Base-by-base conservation (phyloP, 2,888 invertebrate species). In the Sarcophaga variegata region DNA sequence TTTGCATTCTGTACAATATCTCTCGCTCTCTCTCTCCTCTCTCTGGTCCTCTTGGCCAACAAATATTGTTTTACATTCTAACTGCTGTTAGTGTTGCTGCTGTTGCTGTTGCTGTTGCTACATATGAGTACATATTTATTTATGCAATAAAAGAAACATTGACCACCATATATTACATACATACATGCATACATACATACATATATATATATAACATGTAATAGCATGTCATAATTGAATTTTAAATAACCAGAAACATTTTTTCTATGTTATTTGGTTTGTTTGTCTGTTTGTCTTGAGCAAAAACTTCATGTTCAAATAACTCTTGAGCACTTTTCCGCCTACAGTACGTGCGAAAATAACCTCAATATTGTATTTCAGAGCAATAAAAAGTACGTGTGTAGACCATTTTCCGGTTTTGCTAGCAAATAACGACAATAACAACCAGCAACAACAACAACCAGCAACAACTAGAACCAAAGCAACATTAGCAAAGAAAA, bases 361-460 rank as follows among this genome's bases (percentile, higher is more conserved):
- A 83, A 81, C 86, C 86, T 83, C 83, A 83, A 78, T 81, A 69
- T 78, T 83, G 66, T 54, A 69, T 71, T 82, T 76, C 14, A 14
- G 12, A 54, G 71, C 76, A 76, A 81, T 64, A 85, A 85, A 76
- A 71, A 84, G 60, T 87, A 62, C 76, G 85, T 88, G 66, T 79
- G 81, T 88, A 77, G 72, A 70, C 64, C 69, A 81, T 85, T 88
- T 88, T 85, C 88, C 85, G 85, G 85, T 86, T 88, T 81, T 88
- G 81, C 80, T 74, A 64, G 76, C 75, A 80, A 81, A 85, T 83
- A 70, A 47, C 71, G 37, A 37, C 37, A 37, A 8, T 37, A 76
- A 78, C 77, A 59, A 74, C 47, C 47, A 22, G 20, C 47, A 74
- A 60, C 45, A 47, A 25, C 64, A 64, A 45, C 54, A 49, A 20